Evolutionary conservation across 2,888 invertebrate genomes (phyloP).

Genomic region (Charanyca ferruginea): DNA sequence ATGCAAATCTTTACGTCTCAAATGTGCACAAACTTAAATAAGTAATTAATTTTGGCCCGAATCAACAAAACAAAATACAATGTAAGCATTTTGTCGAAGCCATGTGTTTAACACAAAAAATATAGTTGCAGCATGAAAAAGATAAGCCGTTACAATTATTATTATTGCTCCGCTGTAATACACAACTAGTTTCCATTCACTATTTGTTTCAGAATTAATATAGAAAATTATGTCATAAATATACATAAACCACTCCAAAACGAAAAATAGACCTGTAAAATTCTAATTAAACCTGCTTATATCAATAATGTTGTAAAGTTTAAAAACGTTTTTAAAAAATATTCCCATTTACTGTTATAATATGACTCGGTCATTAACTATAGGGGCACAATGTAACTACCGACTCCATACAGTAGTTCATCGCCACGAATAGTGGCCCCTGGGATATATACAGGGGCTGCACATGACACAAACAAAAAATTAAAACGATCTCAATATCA

Average conservation of each 20-base stretch:
- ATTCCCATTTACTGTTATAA: conserved; percentile 86
- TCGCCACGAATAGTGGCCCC: conserved; percentile 15
- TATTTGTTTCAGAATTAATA: conserved; percentile 76
- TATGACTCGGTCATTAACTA: conserved; percentile 81
- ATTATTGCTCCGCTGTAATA: conserved; percentile 72
- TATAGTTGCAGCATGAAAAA: conserved; percentile 57
- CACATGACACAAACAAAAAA: conserved; percentile 27
- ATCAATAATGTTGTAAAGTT: conserved; percentile 84
- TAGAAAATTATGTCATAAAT: conserved; percentile 86
- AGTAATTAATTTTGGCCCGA: conserved; percentile 13
- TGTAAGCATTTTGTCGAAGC: conserved; percentile 67
- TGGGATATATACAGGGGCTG: conserved; percentile 20
- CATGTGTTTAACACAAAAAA: conserved; percentile 60
- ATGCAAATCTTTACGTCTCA: conserved; percentile 33
- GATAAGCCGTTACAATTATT: conserved; percentile 36
- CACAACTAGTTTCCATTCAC: conserved; percentile 63
- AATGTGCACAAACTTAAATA: conserved; percentile 37
- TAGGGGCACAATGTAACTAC: conserved; percentile 58
- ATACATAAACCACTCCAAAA: conserved; percentile 87
- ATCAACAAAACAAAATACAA: conserved; percentile 32
- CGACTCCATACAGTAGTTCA: conserved; percentile 47
- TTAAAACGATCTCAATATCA: conserved; percentile 30
- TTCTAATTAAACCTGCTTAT: conserved; percentile 88
- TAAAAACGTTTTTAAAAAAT: conserved; percentile 89
- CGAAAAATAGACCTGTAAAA: conserved; percentile 84